Conservation (phyloP, 2,888 invertebrate genomes). For the Dryococelus australis region DNA sequence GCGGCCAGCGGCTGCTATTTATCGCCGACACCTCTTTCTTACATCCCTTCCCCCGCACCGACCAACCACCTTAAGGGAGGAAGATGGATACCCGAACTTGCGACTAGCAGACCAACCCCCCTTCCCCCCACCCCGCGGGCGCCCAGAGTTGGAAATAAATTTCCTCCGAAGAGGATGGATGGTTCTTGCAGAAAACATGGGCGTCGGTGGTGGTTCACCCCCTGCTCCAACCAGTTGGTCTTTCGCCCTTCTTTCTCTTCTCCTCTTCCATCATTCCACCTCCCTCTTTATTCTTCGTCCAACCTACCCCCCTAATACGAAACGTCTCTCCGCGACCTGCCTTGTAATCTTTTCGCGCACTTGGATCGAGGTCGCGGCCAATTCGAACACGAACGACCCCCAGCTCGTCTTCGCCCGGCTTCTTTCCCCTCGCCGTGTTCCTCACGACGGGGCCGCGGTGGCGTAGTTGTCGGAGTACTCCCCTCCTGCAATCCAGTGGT, state of each 20-base stretch:
- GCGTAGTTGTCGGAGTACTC: too few relatives aligned
- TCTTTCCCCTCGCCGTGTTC: too few relatives aligned
- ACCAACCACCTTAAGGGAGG: conserved; percentile 33
- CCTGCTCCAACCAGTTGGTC: not conserved
- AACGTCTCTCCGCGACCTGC: not conserved
- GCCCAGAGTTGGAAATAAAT: conserved; percentile 40
- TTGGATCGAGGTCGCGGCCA: not conserved
- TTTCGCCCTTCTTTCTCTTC: not conserved
- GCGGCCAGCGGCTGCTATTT: not conserved
- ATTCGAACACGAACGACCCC: not conserved
- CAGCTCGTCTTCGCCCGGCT: too few relatives aligned
- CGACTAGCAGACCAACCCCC: conserved; percentile 40
- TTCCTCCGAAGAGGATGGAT: conserved; percentile 40
- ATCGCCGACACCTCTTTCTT: not conserved
- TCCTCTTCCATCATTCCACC: not conserved
- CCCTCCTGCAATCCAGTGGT: too few relatives aligned
- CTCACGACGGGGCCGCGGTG: too few relatives aligned
- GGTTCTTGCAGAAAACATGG: conserved; percentile 36
- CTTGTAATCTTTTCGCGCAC: not conserved
- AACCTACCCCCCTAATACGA: not conserved
- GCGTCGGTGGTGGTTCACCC: not conserved
- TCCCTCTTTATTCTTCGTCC: not conserved
- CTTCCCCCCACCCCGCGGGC: too few relatives aligned
- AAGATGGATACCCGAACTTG: conserved; percentile 41
- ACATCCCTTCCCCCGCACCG: not conserved